These are phyloP conservation scores for Drosophila kepulauana DNA, from an alignment of 1,140 invertebrate genomes.

Conservation along the genomic window DNA sequence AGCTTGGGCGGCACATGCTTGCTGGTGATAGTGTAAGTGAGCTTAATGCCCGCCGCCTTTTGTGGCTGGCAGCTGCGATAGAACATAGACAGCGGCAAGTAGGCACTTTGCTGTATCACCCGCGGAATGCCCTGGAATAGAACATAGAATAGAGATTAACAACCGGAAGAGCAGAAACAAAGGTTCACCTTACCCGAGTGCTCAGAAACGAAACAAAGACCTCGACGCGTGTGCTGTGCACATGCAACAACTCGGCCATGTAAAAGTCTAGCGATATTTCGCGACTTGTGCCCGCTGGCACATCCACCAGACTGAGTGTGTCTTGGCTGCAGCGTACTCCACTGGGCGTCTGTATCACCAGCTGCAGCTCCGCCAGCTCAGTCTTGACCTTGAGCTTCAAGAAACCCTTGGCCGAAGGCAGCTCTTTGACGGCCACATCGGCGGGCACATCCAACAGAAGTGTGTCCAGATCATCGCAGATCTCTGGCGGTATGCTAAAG, in stretches of 20 bases:
- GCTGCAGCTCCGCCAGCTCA: conserved; percentile 72
- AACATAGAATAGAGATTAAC: not conserved
- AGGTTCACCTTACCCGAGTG: conserved; percentile 46
- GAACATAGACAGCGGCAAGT: conserved; percentile 77
- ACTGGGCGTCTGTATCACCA: conserved; percentile 58
- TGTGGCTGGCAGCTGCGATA: conserved; percentile 69
- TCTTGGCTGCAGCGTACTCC: conserved; percentile 72
- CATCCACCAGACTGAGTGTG: conserved; percentile 63
- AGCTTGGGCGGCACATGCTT: conserved; percentile 65
- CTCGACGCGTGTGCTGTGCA: conserved; percentile 64
- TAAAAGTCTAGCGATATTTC: conserved; percentile 72
- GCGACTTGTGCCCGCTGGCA: conserved; percentile 51
- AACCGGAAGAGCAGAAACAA: not conserved
- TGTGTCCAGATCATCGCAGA: conserved; percentile 68
- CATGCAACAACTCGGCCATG: conserved; percentile 66
- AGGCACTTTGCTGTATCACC: conserved; percentile 63
- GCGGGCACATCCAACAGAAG: conserved; percentile 72
- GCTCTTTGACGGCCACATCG: conserved; percentile 74
- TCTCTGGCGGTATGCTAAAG: conserved; percentile 59
- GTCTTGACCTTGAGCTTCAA: conserved; percentile 60
- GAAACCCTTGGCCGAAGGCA: conserved; percentile 65
- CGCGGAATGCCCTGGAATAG: conserved; percentile 68
- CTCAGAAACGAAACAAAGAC: conserved; percentile 75
- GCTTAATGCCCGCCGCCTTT: conserved; percentile 77
- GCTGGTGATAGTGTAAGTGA: conserved; percentile 75